Base-by-base conservation (phyloP, 2,797 vertebrate species). In the Phoxinus dragarum region DNA sequence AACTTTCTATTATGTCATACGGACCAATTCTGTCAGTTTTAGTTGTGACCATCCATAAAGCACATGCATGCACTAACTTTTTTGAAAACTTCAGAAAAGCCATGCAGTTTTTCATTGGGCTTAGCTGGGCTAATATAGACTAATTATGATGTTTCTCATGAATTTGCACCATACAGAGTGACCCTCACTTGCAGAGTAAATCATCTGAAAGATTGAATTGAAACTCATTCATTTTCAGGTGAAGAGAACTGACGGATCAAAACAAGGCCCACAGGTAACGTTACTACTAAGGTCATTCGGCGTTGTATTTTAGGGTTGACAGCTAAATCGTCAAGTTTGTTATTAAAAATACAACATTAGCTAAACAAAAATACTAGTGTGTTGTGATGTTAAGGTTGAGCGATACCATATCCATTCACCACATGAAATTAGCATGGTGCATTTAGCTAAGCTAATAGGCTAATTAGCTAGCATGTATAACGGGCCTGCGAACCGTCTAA, bases 371-470 rank as follows among this genome's bases (percentile, higher is more conserved):
- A 49, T 7, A 42, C 4, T 1, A 10, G 40, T 74, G 14, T 40
- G 10, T 54, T 19, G 23, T 31, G 23, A 78, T 4, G 23, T 59
- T 27, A 6, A 49, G 36, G 16, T 5, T 40, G 14, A 76, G 9
- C 19, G 5, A n/a, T 36, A 42, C 17, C 17, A 17, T 69, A 71
- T 78, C 6, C 17, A 34, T 34, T 54, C 1, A 3, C 17, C 16
- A 40, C 27, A 10, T 12, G 16, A 34, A 68, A 44, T 9, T 69
- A 84, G 8, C 12, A 44, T 12, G 27, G 6, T 44, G n/a, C 40
- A 34, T 77, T 21, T 7, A 40, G 82, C 36, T 47, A 71, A 47
- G 83, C 81, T 92, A 90, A 89, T 91, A 91, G 89, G 89, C 89
- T 91, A 92, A 84, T 71, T 79, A 75, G 42, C 61, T 68, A 77